Percentiles rank a stretch among this genome's conserved stretches.
Conservation (phyloP, 2,113 vertebrate genomes). For the Catagonus wagneri region DNA sequence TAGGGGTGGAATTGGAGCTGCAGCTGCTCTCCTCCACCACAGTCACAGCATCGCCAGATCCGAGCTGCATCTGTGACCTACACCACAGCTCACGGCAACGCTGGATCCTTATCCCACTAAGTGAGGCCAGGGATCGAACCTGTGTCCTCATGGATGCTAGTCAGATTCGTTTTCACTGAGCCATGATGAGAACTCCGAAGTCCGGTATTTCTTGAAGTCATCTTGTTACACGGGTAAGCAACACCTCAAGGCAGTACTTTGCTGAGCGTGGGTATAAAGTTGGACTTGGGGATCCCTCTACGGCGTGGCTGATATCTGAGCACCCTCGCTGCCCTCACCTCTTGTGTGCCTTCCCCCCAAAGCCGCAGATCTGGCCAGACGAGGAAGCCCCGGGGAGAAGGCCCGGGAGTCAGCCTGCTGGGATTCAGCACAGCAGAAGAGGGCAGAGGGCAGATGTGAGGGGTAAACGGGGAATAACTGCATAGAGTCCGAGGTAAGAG, state of each 20-base stretch:
- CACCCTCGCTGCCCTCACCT: not conserved
- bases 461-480: not conserved
- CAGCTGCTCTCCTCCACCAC: no score
- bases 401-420: not conserved
- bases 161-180: no score
- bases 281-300: fast-evolving
- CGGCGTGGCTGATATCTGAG: no score
- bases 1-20: no score
- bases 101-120: no score
- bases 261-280: not conserved
- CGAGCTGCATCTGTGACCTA: no score
- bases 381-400: fast-evolving
- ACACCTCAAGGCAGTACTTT: not conserved
- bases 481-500: not conserved
- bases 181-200: no score
- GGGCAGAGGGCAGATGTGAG: not conserved
- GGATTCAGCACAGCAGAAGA: not conserved
- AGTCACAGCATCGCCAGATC: no score
- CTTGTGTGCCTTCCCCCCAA: not conserved
- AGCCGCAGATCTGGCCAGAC: not conserved
- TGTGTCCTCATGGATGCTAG: no score
- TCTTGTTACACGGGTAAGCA: not conserved
- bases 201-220: no score
- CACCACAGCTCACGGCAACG: no score
- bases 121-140: no score